These are phyloP conservation scores for Pelecanoides urinatrix DNA, from an alignment of 2,113 vertebrate genomes.

Conservation along the genomic window DNA sequence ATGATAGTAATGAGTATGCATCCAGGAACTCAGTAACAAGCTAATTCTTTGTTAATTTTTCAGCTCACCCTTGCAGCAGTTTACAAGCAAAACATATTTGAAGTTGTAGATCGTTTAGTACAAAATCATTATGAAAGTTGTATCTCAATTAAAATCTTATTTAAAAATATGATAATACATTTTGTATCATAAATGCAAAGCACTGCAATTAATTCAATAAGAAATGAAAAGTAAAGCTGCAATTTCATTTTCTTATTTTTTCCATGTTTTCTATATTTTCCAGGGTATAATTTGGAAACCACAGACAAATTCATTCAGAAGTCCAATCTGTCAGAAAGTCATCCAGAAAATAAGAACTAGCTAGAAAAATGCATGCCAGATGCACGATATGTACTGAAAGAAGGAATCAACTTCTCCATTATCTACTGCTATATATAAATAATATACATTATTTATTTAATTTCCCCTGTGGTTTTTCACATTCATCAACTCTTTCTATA, in stretches of 20 bases:
- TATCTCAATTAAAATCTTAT: neutral
- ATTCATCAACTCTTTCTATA: neutral
- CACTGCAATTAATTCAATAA: neutral
- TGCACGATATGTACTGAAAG: conserved; percentile 13
- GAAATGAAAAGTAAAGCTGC: neutral
- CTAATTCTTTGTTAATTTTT: neutral
- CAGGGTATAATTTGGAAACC: conserved; percentile 48
- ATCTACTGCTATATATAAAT: neutral
- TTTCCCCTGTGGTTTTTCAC: neutral
- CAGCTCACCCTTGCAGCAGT: neutral
- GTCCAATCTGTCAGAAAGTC: conserved; percentile 30
- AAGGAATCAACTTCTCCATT: neutral
- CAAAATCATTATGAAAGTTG: neutral
- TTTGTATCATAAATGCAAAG: neutral
- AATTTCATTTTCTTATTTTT: neutral
- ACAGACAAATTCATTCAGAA: conserved; percentile 59
- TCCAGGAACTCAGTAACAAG: neutral
- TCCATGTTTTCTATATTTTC: neutral
- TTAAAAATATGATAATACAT: neutral
- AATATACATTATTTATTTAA: neutral
- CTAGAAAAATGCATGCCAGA: conserved; percentile 48
- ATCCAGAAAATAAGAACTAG: conserved; percentile 30
- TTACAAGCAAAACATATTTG: neutral
- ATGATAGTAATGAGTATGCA: neutral
- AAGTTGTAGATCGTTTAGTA: neutral